Conservation (phyloP, 2,113 vertebrate species). For the Thryonomys swinderianus region DNA sequence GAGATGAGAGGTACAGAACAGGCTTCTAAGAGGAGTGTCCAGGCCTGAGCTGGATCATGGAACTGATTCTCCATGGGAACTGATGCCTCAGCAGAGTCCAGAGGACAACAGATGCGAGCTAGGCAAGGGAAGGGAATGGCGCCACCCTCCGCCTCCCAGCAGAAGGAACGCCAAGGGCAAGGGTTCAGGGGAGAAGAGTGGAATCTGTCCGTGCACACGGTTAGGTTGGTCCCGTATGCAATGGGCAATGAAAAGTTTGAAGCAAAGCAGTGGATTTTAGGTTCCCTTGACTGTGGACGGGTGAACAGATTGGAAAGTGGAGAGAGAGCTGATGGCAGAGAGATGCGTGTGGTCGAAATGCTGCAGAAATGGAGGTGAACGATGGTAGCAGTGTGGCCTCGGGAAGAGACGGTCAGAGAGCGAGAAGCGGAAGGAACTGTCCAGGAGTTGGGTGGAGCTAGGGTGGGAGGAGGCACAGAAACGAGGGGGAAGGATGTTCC, state of each 20-base stretch:
- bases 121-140: neutral
- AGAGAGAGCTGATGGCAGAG: neutral
- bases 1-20: neutral
- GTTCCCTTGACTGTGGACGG: neutral
- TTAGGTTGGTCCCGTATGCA: neutral
- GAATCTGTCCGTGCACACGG: neutral
- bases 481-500: neutral
- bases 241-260: neutral
- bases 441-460: neutral
- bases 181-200: neutral
- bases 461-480: neutral
- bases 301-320: neutral
- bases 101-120: neutral
- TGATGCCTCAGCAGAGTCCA: neutral
- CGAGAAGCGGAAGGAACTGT: neutral
- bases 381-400: neutral
- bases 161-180: neutral
- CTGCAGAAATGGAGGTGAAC: neutral
- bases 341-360: neutral
- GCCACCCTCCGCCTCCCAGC: neutral
- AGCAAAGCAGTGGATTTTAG: constrained; percentile 19
- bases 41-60: neutral
- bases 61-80: neutral
- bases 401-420: neutral
- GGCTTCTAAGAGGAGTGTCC: neutral